phyloP scores from a whole-genome alignment of 2,797 vertebrate genomes.

The Clangula hyemalis region DNA sequence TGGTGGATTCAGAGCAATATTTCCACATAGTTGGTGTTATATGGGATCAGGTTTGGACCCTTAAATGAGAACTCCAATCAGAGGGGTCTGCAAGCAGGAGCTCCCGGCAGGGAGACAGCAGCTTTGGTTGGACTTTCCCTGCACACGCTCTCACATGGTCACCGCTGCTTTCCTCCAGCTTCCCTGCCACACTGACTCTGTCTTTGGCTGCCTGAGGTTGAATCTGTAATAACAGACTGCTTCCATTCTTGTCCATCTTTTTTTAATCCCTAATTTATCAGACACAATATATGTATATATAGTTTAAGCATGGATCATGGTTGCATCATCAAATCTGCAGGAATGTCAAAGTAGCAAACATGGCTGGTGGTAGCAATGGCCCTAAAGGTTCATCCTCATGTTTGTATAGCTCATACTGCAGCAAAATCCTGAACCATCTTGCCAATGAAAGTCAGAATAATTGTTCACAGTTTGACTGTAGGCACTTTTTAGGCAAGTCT shows the following conservation, averaged over 20 bases:
- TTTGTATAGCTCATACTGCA: not conserved
- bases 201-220: not conserved
- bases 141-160: not conserved
- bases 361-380: not conserved
- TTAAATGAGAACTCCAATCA: not conserved
- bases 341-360: not conserved
- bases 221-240: not conserved
- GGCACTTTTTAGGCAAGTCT: slow-evolving; percentile 52
- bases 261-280: not conserved
- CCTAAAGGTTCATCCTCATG: not conserved
- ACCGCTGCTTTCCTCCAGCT: accelerated
- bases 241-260: not conserved
- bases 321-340: not conserved
- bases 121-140: not conserved
- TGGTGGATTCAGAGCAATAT: not conserved
- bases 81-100: not conserved
- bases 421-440: slow-evolving; percentile 32
- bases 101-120: not conserved
- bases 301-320: not conserved
- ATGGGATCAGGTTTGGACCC: not conserved
- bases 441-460: slow-evolving; percentile 44
- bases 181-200: not conserved
- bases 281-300: not conserved
- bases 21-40: not conserved
- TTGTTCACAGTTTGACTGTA: slow-evolving; percentile 43